A percentile compares a stretch with the other conserved stretches of the same genome.
These are phyloP conservation scores for Anguilla marmorata DNA, from an alignment of 2,797 vertebrate species.

Conservation along the genomic window DNA sequence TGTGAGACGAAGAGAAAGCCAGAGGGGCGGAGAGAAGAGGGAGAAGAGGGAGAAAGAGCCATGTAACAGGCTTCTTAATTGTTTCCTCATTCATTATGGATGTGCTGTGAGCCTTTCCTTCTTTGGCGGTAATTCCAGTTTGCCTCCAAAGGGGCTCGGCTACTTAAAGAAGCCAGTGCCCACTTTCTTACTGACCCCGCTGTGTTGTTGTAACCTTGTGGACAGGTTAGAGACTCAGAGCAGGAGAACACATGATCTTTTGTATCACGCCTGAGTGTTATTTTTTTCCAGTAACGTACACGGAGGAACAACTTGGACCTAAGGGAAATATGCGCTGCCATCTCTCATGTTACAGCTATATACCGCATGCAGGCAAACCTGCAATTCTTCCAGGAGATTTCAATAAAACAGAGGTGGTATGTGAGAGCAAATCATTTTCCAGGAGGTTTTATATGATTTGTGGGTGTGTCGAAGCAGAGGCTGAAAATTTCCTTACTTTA, in stretches of 20 bases:
- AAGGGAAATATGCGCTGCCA: not conserved
- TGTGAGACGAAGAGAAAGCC: not conserved
- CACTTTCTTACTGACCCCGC: not conserved
- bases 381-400: conserved; percentile 1
- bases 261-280: not conserved
- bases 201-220: not conserved
- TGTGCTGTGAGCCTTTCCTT: not conserved
- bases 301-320: not conserved
- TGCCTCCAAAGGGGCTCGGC: not conserved
- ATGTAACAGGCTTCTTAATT: conserved; percentile 14
- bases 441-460: not conserved
- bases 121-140: conserved; percentile 5
- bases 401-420: not conserved
- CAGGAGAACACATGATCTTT: not conserved
- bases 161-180: not conserved
- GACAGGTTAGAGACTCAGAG: not conserved
- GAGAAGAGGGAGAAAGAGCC: not conserved
- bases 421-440: not conserved
- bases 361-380: not conserved
- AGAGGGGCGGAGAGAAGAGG: not conserved
- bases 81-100: conserved; percentile 33
- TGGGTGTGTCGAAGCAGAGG: not conserved
- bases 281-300: not conserved
- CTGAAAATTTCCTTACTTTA: not conserved
- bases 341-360: not conserved